These are phyloP conservation scores for Carposina sasakii DNA, from an alignment of 1,140 invertebrate species.

Conservation along the genomic window DNA sequence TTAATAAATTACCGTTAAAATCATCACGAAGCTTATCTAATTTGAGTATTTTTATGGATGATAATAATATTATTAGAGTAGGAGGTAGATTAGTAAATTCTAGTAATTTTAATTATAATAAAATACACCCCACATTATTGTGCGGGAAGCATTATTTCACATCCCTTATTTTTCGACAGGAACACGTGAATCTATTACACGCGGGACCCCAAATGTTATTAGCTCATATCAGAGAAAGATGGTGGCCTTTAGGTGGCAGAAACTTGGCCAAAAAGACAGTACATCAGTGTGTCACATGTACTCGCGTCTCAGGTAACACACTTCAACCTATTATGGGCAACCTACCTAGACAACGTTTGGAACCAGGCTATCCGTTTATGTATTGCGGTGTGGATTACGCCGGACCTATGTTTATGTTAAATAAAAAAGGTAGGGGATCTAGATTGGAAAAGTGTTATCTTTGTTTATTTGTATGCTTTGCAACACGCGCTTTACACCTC, in stretches of 20 bases:
- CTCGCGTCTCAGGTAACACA: neutral
- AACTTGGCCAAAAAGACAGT: neutral
- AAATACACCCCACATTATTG: too few species aligned
- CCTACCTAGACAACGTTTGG: neutral
- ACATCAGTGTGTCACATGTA: neutral
- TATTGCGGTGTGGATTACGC: neutral
- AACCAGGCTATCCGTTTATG: constrained; percentile 21
- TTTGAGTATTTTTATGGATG: too few species aligned
- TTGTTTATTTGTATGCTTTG: neutral
- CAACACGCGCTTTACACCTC: neutral
- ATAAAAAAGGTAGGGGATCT: neutral
- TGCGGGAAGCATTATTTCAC: too few species aligned
- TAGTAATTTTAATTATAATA: too few species aligned
- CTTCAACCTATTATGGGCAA: neutral
- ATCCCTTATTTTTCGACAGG: too few species aligned
- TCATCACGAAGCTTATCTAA: too few species aligned
- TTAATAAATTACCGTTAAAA: too few species aligned
- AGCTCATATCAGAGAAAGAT: neutral
- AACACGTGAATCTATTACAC: too few species aligned
- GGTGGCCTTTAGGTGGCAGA: neutral
- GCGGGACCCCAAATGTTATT: too few species aligned
- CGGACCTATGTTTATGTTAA: neutral
- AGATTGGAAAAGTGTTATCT: neutral
- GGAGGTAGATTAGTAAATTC: too few species aligned
- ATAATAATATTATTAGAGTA: too few species aligned